These are phyloP conservation scores for Natrix natrix DNA, from an alignment of 2,797 vertebrate genomes.

Conservation along the genomic window DNA sequence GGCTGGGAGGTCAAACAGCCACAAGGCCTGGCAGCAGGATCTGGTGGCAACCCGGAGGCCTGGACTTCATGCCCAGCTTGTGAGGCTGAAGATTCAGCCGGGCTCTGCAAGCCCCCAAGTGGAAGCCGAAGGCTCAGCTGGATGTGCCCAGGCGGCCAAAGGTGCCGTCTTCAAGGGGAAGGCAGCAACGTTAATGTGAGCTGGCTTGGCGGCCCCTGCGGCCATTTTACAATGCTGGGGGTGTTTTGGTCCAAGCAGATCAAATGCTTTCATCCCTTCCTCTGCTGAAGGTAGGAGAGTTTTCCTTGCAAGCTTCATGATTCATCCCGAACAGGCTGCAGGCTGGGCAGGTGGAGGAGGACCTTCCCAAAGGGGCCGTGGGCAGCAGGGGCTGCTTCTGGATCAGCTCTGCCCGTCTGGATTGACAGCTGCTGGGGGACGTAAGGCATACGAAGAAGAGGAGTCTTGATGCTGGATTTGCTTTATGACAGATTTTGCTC, in stretches of 20 bases:
- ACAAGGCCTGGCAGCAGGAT: background rate
- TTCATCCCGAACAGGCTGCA: background rate
- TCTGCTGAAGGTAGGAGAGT: background rate
- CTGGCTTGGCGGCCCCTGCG: background rate
- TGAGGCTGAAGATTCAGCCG: background rate
- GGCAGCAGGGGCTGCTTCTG: background rate
- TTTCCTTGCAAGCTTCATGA: background rate
- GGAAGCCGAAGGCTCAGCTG: accelerated
- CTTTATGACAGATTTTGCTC: background rate
- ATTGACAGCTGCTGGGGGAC: background rate
- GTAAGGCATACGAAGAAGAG: background rate
- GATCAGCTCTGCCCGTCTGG: background rate
- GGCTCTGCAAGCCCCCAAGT: background rate
- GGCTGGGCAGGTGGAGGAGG: background rate
- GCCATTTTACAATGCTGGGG: background rate
- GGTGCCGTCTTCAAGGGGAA: background rate
- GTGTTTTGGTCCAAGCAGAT: background rate
- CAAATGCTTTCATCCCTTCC: background rate
- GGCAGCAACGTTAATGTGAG: background rate
- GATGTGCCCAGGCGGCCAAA: background rate
- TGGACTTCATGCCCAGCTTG: background rate
- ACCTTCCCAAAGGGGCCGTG: background rate
- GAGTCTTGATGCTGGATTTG: background rate
- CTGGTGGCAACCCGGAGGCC: background rate
- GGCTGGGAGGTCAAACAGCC: background rate